Conservation (phyloP, 2,797 vertebrate genomes). For the Microhierax caerulescens region DNA sequence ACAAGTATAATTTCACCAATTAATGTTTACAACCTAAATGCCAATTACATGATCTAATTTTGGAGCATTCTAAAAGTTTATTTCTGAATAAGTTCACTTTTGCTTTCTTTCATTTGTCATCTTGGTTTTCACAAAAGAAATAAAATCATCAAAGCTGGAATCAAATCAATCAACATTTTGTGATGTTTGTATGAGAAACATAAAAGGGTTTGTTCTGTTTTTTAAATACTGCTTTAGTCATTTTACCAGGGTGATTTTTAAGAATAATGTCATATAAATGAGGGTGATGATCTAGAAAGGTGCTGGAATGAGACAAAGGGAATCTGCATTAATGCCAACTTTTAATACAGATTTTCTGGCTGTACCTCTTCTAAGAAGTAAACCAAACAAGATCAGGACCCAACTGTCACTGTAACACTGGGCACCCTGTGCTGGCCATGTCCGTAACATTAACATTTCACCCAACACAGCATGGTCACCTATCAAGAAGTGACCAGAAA, state of each 20-base stretch:
- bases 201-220: neutral
- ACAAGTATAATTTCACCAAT: conserved; percentile 54
- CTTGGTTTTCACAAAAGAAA: conserved; percentile 7
- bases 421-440: neutral
- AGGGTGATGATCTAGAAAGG: neutral
- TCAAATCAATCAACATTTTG: conserved; percentile 34
- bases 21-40: conserved; percentile 12
- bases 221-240: conserved; percentile 9
- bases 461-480: rapidly evolving
- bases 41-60: conserved; percentile 60
- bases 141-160: neutral
- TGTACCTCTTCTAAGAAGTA: neutral
- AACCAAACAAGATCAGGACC: neutral
- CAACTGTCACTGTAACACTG: neutral
- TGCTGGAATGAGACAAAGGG: neutral
- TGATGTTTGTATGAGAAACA: conserved; percentile 12
- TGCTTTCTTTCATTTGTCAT: conserved; percentile 11
- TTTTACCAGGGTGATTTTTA: conserved; percentile 14
- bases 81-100: conserved; percentile 53
- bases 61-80: conserved; percentile 26
- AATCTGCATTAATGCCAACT: neutral
- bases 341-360: neutral
- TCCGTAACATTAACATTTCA: neutral
- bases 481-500: neutral
- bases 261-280: neutral